These are phyloP conservation scores for Sclerodermus sp. DNA, from an alignment of 2,888 invertebrate species.

Conservation along the genomic window DNA sequence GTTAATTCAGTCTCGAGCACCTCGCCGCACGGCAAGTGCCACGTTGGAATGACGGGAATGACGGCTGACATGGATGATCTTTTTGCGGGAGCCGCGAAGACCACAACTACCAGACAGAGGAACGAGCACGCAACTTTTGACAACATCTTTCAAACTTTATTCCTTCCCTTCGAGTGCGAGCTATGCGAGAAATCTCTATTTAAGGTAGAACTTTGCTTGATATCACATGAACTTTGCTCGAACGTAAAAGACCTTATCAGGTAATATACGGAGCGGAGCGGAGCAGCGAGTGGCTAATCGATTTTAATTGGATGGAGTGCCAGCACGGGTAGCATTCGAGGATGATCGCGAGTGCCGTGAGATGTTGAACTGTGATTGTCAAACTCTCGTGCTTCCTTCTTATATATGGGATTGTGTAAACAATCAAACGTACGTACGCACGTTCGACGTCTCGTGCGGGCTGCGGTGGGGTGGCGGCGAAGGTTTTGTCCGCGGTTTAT, in stretches of 20 bases:
- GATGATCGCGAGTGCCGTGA: conserved; percentile 36
- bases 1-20: conserved; percentile 22
- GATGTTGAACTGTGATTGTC: conserved; percentile 54
- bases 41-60: conserved; percentile 33
- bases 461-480: conserved; percentile 27
- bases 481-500: conserved; percentile 37
- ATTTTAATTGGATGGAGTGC: too few species aligned
- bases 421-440: conserved; percentile 45
- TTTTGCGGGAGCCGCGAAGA: conserved; percentile 21
- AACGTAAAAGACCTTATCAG: too few species aligned
- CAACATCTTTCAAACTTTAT: background rate
- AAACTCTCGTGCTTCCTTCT: conserved; percentile 51
- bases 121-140: conserved; percentile 9
- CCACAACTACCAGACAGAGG: background rate
- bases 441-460: conserved; percentile 39
- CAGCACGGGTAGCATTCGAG: background rate
- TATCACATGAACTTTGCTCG: too few species aligned
- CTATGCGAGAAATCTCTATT: too few species aligned
- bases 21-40: conserved; percentile 51
- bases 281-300: too few species aligned
- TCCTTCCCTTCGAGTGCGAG: too few species aligned
- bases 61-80: too few species aligned
- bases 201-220: too few species aligned
- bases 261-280: too few species aligned
- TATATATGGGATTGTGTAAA: conserved; percentile 55